phyloP scores from a whole-genome alignment of 2,797 vertebrate species.

The Sebastes hopkinsi region DNA sequence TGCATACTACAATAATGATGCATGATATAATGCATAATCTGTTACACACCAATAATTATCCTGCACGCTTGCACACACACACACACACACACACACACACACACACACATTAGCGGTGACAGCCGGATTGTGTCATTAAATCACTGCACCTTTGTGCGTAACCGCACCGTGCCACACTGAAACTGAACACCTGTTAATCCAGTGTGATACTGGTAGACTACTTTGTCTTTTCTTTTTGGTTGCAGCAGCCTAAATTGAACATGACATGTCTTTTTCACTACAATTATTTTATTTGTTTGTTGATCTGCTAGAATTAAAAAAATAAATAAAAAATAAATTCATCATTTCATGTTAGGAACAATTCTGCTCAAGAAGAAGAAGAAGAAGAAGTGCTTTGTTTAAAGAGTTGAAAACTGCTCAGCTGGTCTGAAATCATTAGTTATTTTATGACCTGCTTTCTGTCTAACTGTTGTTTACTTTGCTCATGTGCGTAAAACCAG shows the following conservation, averaged over 20 bases:
- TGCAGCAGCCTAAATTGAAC: too few relatives aligned
- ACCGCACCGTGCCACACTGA: background rate
- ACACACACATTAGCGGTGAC: background rate
- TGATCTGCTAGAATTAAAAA: background rate
- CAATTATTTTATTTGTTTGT: background rate
- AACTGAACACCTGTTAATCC: background rate
- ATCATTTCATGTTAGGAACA: background rate
- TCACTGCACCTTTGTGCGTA: background rate
- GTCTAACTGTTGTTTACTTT: background rate
- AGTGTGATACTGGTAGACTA: background rate
- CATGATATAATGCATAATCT: background rate
- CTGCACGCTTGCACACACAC: background rate
- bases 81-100: background rate
- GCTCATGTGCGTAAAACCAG: constrained; percentile 21
- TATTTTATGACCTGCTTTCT: background rate
- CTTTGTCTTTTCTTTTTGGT: background rate
- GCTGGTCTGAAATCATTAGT: background rate
- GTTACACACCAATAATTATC: background rate
- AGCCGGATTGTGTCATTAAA: background rate
- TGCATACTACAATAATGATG: background rate
- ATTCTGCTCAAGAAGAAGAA: background rate
- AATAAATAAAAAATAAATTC: too few relatives aligned
- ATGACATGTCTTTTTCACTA: background rate
- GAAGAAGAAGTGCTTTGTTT: background rate
- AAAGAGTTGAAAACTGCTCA: background rate